Evolutionary conservation across 1,140 invertebrate species (phyloP), one percentile per base, ranked within the genome.

Genomic region (Caerostris extrusa): DNA sequence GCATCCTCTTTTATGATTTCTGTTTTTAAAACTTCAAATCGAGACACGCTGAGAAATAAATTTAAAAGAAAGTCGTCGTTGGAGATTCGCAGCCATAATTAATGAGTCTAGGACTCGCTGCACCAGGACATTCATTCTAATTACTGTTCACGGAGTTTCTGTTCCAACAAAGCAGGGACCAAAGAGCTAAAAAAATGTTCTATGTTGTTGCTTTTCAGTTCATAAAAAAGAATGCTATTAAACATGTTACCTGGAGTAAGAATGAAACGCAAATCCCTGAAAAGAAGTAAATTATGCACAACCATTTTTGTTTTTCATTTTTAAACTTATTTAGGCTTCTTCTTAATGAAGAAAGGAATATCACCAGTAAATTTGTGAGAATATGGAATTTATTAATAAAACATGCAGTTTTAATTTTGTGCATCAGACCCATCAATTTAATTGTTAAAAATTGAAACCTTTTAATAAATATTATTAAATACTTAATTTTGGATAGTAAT

Each of bases 101-200:
- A 77, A 77, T 77, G 71, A 77, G 50, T 19, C 61, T 64, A 53
- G 19, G 71, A 50, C 10, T 77, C 10, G 19, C 19, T 53, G 34
- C 10, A 77, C 34, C 19, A 77, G 10, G 71, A 77, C 71, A 77
- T 77, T 77, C 71, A 77, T 77, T 53, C 71, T 77, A 77, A 77
- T 77, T 77, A 77, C 71, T 53, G 50, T 17, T 53, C 71, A 19
- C 19, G 5, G 50, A 77, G 50, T 77, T 77, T 19, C 19, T 34
- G 19, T 77, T 77, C 12, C 71, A 19, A 7, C 8, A n/a, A 77
- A 77, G 61, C 14, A 64, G 12, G 2, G 12, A 8, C 7, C 5
- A 17, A 34, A 34, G 3, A 64, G 10, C 7, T 10, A 34, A 64
- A 64, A 64, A 10, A 64, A 64, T 14, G 17, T 61, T 10, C 60